These are phyloP conservation scores for Andricus quercusramuli DNA, from an alignment of 2,888 invertebrate species.

Conservation along the genomic window DNA sequence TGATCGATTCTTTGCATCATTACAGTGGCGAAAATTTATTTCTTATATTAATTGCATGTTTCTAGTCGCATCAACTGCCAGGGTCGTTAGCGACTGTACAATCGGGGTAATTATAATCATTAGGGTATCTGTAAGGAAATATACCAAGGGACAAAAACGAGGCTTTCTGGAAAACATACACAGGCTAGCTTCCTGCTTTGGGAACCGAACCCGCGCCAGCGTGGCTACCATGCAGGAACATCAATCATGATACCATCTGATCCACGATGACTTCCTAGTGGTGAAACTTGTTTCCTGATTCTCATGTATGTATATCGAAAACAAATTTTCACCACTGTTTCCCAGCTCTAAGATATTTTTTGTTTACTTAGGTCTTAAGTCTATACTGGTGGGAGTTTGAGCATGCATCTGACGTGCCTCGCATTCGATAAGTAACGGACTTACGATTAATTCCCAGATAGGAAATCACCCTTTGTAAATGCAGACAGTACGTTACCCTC, in stretches of 20 bases:
- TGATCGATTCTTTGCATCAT: background rate
- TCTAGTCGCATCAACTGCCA: too few species aligned
- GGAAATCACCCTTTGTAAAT: constrained; percentile 33
- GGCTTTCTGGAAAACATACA: too few species aligned
- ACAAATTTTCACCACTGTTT: background rate
- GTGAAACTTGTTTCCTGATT: background rate
- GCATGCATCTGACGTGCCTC: background rate
- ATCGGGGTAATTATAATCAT: too few species aligned
- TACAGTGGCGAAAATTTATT: background rate
- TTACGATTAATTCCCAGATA: constrained; percentile 37
- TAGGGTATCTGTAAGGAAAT: too few species aligned
- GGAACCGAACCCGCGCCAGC: too few species aligned
- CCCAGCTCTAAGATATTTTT: background rate
- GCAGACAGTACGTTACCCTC: constrained; percentile 28
- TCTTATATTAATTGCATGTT: too few species aligned
- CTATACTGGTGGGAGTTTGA: background rate
- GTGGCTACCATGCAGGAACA: too few species aligned
- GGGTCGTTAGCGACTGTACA: too few species aligned
- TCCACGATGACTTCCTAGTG: too few species aligned
- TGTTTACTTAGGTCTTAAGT: background rate
- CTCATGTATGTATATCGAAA: background rate
- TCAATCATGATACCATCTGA: too few species aligned
- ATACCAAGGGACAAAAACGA: too few species aligned
- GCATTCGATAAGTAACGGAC: constrained; percentile 34
- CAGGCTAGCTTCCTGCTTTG: too few species aligned